Evolutionary conservation across 1,140 invertebrate species (phyloP), one percentile per base, ranked within the genome.

Genomic region (Globodera rostochiensis): DNA sequence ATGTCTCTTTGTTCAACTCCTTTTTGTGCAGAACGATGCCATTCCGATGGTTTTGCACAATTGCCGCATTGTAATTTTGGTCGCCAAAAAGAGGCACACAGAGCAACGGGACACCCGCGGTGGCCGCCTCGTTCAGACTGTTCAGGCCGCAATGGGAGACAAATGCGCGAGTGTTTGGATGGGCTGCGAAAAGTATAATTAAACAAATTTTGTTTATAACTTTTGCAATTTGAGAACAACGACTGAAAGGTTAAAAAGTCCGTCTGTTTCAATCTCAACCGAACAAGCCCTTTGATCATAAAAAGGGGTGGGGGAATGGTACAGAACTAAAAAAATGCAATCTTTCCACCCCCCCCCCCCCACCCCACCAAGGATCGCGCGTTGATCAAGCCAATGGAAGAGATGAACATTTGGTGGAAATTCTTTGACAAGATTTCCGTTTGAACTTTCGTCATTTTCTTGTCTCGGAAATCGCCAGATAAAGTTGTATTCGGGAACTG

Each of bases 31-130:
- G 47, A 47, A 57, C 46, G 15, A 86, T 73, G 3, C 84, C 84
- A 46, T 84, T 74, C 73, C 36, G 49, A 36, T 53, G 64, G 49
- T 85, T 25, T 47, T 81, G 46, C 3, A 86, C 82, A 47, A 84
- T 74, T 1, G 81, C 84, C 6, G 86, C 25, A 77, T 86, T 86
- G 46, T 84, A 82, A 21, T 60, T 25, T 73, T 89, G 88, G 57
- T 89, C 88, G n/a, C 78, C 87, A 60, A 87, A 88, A 6, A 89
- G 77, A n/a, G 88, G 88, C 25, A 89, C 82, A 6, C 82, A 84
- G 11, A 89, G 45, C 74, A 88, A 83, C 4, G 88, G 88, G 15
- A 87, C 81, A 6, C 85, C 86, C 49, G 84, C 80, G 73, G 82
- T 83, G 4, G 82, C 47, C 8, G 85, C 79, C 75, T 89, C 88